phyloP scores from a whole-genome alignment of 2,888 invertebrate species.

The Morinoia aosen region DNA sequence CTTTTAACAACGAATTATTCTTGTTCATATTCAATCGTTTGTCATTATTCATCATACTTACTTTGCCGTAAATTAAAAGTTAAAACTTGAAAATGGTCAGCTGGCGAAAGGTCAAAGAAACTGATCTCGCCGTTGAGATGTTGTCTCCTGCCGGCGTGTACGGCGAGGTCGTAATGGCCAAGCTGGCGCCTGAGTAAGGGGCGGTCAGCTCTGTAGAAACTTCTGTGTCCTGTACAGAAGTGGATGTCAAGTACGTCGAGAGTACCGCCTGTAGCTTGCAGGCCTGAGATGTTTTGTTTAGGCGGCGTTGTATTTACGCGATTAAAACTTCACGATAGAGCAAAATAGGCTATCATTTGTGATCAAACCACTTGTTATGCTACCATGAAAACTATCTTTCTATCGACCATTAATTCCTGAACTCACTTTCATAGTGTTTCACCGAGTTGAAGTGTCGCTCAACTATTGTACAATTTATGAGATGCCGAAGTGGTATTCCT shows the following conservation, averaged over 20 bases:
- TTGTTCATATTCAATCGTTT: neutral
- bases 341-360: neutral
- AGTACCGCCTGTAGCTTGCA: no score
- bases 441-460: neutral
- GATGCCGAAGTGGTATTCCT: neutral
- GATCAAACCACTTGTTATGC: neutral
- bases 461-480: neutral
- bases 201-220: neutral
- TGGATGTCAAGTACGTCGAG: neutral
- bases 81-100: neutral
- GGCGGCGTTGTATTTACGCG: neutral
- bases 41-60: neutral
- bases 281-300: neutral
- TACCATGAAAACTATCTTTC: neutral
- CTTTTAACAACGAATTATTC: neutral
- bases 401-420: neutral
- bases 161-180: neutral
- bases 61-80: neutral
- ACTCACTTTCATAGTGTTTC: neutral
- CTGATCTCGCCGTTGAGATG: neutral
- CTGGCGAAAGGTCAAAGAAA: slow-evolving; percentile 12
- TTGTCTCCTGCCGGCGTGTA: neutral
- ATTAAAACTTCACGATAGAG: neutral
- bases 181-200: neutral
- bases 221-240: neutral